These are phyloP conservation scores for Tychaedon coryphoeus DNA, from an alignment of 2,113 vertebrate genomes.

Conservation along the genomic window DNA sequence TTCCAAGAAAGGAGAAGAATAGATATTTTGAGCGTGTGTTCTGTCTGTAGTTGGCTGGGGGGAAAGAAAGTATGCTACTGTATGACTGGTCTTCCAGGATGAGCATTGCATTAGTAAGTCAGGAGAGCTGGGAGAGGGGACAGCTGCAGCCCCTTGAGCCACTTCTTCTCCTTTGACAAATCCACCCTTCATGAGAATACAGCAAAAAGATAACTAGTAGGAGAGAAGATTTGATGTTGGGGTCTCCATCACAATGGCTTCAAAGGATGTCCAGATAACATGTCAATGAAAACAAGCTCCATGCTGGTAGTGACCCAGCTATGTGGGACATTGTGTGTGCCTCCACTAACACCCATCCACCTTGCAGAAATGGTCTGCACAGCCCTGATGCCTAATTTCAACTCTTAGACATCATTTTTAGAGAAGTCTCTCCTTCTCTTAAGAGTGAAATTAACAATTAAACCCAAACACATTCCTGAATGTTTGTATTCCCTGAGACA, in stretches of 20 bases:
- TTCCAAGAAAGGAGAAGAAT: conserved; percentile 22
- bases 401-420: not conserved
- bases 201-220: not conserved
- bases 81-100: not conserved
- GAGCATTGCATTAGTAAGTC: not conserved
- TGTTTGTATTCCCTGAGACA: not conserved
- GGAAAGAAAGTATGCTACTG: not conserved
- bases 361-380: not conserved
- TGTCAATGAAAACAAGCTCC: not conserved
- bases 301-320: not conserved
- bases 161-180: not conserved
- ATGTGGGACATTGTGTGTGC: not conserved
- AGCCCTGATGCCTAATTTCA: not conserved
- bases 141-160: not conserved
- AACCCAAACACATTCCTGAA: not conserved
- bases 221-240: not conserved
- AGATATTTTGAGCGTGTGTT: not conserved
- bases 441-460: not conserved
- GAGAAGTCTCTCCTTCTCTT: not conserved
- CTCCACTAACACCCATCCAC: not conserved
- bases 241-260: not conserved
- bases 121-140: not conserved
- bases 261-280: not conserved
- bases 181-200: not conserved
- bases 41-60: not conserved